These are phyloP conservation scores for Noctua fimbriata DNA, from an alignment of 2,888 invertebrate genomes.

Conservation along the genomic window DNA sequence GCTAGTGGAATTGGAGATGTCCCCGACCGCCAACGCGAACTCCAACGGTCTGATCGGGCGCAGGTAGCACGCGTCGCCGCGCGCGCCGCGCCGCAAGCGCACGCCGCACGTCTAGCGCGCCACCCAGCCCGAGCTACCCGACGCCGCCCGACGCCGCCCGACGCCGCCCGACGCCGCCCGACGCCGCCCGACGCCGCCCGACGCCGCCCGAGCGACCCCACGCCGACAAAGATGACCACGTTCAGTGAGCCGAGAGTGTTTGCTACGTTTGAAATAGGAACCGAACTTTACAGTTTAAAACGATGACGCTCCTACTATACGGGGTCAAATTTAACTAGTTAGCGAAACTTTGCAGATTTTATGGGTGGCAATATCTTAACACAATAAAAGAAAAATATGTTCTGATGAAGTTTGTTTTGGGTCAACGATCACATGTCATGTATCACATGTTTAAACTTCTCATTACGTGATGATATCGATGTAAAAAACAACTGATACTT, in stretches of 20 bases:
- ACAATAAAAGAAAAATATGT: background rate
- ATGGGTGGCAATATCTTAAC: background rate
- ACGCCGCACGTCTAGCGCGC: conserved; percentile 24
- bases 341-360: background rate
- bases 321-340: background rate
- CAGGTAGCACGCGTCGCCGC: conserved; percentile 92
- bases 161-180: background rate
- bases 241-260: conserved; percentile 26
- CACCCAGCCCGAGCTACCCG: background rate
- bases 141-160: background rate
- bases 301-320: conserved; percentile 7
- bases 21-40: conserved; percentile 93
- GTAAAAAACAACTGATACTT: background rate
- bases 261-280: conserved; percentile 44
- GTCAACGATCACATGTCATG: too few relatives aligned
- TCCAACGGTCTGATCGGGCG: conserved; percentile 95
- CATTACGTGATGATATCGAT: background rate
- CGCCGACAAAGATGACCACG: background rate
- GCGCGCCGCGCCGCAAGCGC: conserved; percentile 61
- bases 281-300: conserved; percentile 19
- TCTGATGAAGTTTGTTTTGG: background rate
- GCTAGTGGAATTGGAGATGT: conserved; percentile 97
- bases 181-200: background rate
- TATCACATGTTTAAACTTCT: background rate
- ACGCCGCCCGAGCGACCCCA: conserved; percentile 6